A percentile compares a stretch with the other conserved stretches of the same genome.
These are phyloP conservation scores for Tachycineta bicolor DNA, from an alignment of 2,113 vertebrate species.

Conservation along the genomic window DNA sequence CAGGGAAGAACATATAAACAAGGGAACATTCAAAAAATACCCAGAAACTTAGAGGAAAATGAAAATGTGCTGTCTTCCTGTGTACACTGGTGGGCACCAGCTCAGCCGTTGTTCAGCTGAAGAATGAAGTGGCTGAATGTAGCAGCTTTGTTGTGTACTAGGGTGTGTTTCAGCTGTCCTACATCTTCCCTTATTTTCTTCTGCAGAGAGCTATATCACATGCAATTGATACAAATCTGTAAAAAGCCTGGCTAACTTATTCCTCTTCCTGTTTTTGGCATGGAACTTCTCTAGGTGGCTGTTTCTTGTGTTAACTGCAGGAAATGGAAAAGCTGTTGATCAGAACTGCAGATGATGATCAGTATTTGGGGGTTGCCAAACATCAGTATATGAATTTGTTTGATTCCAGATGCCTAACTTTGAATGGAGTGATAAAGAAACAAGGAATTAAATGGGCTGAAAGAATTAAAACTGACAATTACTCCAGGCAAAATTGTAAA, in stretches of 20 bases:
- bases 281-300: background rate
- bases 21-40: background rate
- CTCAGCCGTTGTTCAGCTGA: background rate
- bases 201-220: background rate
- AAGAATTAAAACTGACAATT: constrained; percentile 17
- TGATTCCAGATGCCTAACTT: background rate
- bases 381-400: background rate
- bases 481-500: background rate
- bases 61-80: background rate
- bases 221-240: background rate
- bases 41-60: background rate
- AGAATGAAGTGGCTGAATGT: background rate
- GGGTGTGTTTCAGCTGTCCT: background rate
- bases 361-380: background rate
- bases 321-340: background rate
- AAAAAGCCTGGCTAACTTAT: background rate
- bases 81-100: background rate
- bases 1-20: background rate
- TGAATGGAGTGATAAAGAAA: background rate
- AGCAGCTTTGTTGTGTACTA: background rate
- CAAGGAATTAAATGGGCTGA: background rate
- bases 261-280: background rate
- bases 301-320: background rate
- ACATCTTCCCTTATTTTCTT: background rate
- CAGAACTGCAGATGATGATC: background rate